A percentile compares a stretch with the other conserved stretches of the same genome.
Conservation (phyloP, 2,888 invertebrate genomes). For the Augiades crinisus region DNA sequence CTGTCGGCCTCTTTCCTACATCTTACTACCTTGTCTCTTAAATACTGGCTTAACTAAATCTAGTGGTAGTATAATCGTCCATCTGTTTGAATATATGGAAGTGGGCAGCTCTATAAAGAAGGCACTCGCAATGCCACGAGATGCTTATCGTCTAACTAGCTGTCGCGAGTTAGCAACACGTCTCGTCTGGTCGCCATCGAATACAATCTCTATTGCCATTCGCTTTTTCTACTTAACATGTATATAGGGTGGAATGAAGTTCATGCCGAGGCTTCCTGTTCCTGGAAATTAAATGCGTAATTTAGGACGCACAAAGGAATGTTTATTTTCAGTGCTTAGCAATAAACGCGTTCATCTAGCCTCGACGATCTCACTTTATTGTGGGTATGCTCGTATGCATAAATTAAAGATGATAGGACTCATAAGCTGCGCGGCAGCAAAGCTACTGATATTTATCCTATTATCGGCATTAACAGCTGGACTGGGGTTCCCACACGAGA, state of each 20-base stretch:
- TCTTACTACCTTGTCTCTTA: constrained; percentile 37
- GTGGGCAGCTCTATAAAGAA: constrained; percentile 67
- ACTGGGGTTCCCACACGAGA: too few relatives aligned
- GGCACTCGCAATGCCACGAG: constrained; percentile 49
- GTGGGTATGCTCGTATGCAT: too few relatives aligned
- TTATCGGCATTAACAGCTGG: too few relatives aligned
- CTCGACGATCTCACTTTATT: too few relatives aligned
- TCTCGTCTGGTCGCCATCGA: constrained; percentile 45
- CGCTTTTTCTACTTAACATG: constrained; percentile 43
- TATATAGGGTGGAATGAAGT: constrained; percentile 38
- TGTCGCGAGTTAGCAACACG: constrained; percentile 53
- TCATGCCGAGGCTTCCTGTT: constrained; percentile 16
- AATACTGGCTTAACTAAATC: constrained; percentile 53
- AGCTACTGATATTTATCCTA: too few relatives aligned
- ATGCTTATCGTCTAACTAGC: constrained; percentile 69
- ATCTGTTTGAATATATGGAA: constrained; percentile 56
- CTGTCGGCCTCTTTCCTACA: constrained; percentile 35
- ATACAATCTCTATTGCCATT: constrained; percentile 44
- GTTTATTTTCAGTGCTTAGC: constrained; percentile 8
- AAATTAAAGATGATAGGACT: too few relatives aligned
- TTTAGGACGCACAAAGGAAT: constrained; percentile 18
- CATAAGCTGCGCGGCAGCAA: too few relatives aligned
- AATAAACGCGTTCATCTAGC: background rate
- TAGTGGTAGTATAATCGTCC: constrained; percentile 57
- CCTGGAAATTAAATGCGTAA: constrained; percentile 14